Evolutionary conservation across 2,797 vertebrate species (phyloP), one percentile per base, ranked within the genome.

Genomic region (Parauchenoglanis ngamensis): DNA sequence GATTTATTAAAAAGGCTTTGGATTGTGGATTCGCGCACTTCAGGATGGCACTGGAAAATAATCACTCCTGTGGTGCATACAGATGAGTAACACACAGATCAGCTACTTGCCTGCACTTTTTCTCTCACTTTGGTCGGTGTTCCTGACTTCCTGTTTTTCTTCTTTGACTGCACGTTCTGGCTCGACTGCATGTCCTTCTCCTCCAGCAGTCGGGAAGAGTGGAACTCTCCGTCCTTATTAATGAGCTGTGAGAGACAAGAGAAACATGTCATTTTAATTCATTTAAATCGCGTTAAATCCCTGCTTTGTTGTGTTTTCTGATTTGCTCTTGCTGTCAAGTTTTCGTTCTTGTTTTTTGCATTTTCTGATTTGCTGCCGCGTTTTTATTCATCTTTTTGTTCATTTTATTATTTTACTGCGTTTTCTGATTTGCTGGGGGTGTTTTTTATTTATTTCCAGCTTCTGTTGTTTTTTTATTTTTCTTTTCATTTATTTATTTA

Each of bases 141-240:
- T 90, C 95, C 95, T 81, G 97, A 96, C 94, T 98, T 98, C 95
- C 97, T 97, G 96, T 97, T 96, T 93, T 97, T 97, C 92, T 98
- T 98, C 94, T 97, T 98, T 81, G 96, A 95, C 91, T 96, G 96
- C 86, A 96, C 91, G 85, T 96, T 95, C 93, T 96, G 94, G 92
- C 95, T 96, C 25, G 96, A 94, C 87, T 94, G 94, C 91, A 94
- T 93, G 86, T 95, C 93, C 86, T 96, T 96, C 82, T 93, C 94
- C 68, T 96, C 95, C 90, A 96, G 89, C 85, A 96, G 90, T 84
- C 95, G 93, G 23, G 95, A 94, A 7, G 96, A 93, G 87, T 96
- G 96, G 91, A 95, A 96, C 87, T 96, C 95, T 1, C 96, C 94
- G 1, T 96, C 96, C 90, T 96, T 96, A 77, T 95, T 92, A 87